These are phyloP conservation scores for Nemotelus pantherinus DNA, from an alignment of 2,888 invertebrate genomes.

Conservation along the genomic window DNA sequence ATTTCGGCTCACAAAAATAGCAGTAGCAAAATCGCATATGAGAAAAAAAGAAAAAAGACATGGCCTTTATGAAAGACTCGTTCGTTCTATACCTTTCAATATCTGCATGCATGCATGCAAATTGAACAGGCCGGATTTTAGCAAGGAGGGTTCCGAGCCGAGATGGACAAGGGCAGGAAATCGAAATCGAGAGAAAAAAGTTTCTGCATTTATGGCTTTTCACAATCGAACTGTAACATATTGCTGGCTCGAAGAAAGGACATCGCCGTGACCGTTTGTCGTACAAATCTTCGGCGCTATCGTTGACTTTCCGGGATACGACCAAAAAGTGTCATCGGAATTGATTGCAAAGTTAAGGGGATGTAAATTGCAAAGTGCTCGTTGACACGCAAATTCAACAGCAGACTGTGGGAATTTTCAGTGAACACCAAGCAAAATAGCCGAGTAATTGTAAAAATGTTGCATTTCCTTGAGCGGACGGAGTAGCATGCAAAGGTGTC, in stretches of 20 bases:
- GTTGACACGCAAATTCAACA: constrained; percentile 35
- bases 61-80: not conserved
- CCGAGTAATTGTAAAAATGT: too few species aligned
- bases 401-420: constrained; percentile 45
- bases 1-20: constrained; percentile 1
- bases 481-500: too few species aligned
- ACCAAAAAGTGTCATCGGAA: constrained; percentile 40
- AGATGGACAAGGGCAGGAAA: constrained; percentile 25
- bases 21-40: not conserved
- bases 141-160: not conserved
- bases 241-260: constrained; percentile 16
- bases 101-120: constrained; percentile 42
- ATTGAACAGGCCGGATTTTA: constrained; percentile 22
- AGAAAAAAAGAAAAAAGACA: constrained; percentile 7
- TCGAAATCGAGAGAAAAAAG: not conserved
- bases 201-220: constrained; percentile 10
- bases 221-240: constrained; percentile 10
- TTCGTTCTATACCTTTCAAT: constrained; percentile 3
- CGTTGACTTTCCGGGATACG: constrained; percentile 33
- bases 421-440: not conserved
- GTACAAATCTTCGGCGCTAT: not conserved
- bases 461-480: too few species aligned
- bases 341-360: constrained; percentile 34
- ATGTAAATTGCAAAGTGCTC: constrained; percentile 32
- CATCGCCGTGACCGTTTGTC: constrained; percentile 10